These are phyloP conservation scores for Cranoglanis bouderius DNA, from an alignment of 2,113 vertebrate genomes.

Conservation along the genomic window DNA sequence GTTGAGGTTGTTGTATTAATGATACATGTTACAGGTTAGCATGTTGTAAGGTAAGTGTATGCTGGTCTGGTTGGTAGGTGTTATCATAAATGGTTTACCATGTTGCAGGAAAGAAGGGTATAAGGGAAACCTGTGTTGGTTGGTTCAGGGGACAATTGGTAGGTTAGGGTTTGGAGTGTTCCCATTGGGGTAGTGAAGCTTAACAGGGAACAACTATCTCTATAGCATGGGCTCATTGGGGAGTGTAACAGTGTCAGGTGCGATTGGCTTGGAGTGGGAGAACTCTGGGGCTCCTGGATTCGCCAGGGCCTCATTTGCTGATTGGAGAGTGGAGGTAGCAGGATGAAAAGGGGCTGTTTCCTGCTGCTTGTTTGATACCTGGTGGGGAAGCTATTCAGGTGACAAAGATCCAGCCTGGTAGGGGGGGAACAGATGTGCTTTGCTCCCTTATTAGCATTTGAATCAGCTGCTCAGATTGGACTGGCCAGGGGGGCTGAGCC, in stretches of 20 bases:
- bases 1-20: not conserved
- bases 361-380: conserved; percentile 98
- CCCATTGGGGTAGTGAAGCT: not conserved
- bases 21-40: not conserved
- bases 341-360: conserved; percentile 88
- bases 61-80: not conserved
- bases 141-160: not conserved
- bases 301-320: conserved; percentile 85
- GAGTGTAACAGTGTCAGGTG: conserved; percentile 73
- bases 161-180: not conserved
- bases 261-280: conserved; percentile 56
- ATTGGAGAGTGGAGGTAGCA: conserved; percentile 84
- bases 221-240: conserved; percentile 67
- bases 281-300: conserved; percentile 75
- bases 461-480: conserved; percentile 92
- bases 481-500: conserved; percentile 64
- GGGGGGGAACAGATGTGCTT: conserved; percentile 99
- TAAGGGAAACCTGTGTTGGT: not conserved
- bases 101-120: not conserved
- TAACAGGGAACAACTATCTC: not conserved
- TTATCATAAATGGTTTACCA: not conserved
- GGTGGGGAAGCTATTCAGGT: conserved; percentile 98
- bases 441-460: conserved; percentile 99
- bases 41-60: not conserved
- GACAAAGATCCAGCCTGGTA: conserved; percentile 87